phyloP scores from a whole-genome alignment of 1,140 invertebrate genomes.

The Nomia melanderi region DNA sequence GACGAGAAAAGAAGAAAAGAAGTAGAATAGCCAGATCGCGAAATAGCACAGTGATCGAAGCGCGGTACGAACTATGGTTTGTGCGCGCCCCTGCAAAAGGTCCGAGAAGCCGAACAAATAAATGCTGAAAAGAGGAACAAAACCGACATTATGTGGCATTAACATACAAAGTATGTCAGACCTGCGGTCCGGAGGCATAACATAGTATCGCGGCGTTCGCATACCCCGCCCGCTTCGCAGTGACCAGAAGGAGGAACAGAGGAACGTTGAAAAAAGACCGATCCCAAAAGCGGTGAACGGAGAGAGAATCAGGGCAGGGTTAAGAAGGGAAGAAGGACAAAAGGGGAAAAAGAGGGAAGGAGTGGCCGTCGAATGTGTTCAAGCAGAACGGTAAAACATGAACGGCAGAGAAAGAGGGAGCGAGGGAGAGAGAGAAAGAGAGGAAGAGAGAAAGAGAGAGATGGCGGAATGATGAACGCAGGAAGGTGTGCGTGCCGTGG shows the following conservation, averaged over 20 bases:
- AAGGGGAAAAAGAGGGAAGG: slow-evolving; percentile 18
- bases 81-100: slow-evolving; percentile 64
- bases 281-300: slow-evolving; percentile 27
- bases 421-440: too few species aligned
- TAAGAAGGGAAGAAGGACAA: slow-evolving; percentile 18
- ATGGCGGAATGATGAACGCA: slow-evolving; percentile 55
- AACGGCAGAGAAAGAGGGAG: not conserved
- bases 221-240: slow-evolving; percentile 66
- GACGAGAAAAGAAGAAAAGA: not conserved
- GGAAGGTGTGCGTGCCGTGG: slow-evolving; percentile 51
- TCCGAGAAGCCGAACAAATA: slow-evolving; percentile 73
- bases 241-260: slow-evolving; percentile 33
- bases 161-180: slow-evolving; percentile 82
- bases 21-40: slow-evolving; percentile 9
- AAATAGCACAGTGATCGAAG: slow-evolving; percentile 27
- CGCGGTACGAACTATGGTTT: slow-evolving; percentile 58
- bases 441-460: too few species aligned
- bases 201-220: slow-evolving; percentile 76
- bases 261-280: slow-evolving; percentile 36
- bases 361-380: slow-evolving; percentile 20
- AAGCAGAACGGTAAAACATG: slow-evolving; percentile 27
- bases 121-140: slow-evolving; percentile 80
- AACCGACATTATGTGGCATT: slow-evolving; percentile 81
- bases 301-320: not conserved
- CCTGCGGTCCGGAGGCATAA: slow-evolving; percentile 76